Conservation (phyloP, 1,140 invertebrate genomes). For the Zophobas morio region DNA sequence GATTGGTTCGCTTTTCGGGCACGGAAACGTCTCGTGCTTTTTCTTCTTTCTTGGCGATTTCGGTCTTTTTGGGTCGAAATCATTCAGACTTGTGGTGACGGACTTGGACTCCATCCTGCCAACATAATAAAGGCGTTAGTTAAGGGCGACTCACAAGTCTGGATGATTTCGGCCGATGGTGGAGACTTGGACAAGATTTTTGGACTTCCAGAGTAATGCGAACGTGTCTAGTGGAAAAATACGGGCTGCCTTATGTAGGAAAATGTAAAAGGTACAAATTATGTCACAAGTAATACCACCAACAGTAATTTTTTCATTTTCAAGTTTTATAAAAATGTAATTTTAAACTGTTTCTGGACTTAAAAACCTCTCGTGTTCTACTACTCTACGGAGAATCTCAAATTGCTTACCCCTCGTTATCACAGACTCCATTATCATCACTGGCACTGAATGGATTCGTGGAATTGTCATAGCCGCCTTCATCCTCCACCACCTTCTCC, state of each 20-base stretch:
- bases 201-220: too few relatives aligned
- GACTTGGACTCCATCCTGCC: conserved; percentile 29
- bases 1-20: background rate
- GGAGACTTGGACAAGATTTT: too few relatives aligned
- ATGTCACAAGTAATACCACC: too few relatives aligned
- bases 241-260: too few relatives aligned
- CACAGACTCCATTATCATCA: conserved; percentile 4
- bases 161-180: conserved; percentile 10
- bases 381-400: background rate
- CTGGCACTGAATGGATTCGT: background rate
- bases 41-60: conserved; percentile 16
- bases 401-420: conserved; percentile 40
- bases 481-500: conserved; percentile 50
- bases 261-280: too few relatives aligned
- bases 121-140: conserved; percentile 19
- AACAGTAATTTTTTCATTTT: too few relatives aligned
- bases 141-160: conserved; percentile 21
- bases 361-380: too few relatives aligned
- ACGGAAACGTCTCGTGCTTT: background rate
- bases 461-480: background rate
- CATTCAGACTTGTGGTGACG: conserved; percentile 54
- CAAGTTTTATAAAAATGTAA: too few relatives aligned
- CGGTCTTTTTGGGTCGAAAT: conserved; percentile 45
- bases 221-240: too few relatives aligned
- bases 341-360: too few relatives aligned